Evolutionary conservation across 2,797 vertebrate genomes (phyloP).

Genomic region (Gymnothorax javanicus): DNA sequence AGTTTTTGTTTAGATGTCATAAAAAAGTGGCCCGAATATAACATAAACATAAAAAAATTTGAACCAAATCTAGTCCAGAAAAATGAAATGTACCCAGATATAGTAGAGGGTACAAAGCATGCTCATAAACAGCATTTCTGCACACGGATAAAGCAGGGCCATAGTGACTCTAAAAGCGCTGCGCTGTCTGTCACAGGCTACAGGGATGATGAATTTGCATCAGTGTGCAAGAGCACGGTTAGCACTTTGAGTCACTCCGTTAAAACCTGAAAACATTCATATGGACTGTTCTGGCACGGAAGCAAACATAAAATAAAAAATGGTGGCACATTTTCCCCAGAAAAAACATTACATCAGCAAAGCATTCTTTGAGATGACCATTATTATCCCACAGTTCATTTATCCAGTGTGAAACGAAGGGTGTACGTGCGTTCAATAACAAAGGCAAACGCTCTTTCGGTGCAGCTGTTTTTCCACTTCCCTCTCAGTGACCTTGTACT

Average conservation of each 20-base stretch:
- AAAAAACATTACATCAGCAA: background rate
- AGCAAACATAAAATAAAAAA: constrained; percentile 27
- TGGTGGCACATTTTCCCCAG: background rate
- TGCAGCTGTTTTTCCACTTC: too few relatives aligned
- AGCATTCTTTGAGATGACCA: background rate
- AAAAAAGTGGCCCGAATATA: background rate
- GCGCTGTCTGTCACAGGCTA: constrained; percentile 48
- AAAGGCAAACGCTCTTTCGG: too few relatives aligned
- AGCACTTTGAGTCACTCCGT: constrained; percentile 25
- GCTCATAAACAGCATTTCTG: constrained; percentile 54
- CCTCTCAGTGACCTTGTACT: background rate
- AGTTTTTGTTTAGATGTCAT: background rate
- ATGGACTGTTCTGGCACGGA: constrained; percentile 19
- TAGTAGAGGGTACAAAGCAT: constrained; percentile 32
- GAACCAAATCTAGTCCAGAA: constrained; percentile 38
- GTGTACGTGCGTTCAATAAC: too few relatives aligned
- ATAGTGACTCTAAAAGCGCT: constrained; percentile 41
- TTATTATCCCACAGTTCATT: too few relatives aligned
- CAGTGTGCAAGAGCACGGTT: constrained; percentile 34
- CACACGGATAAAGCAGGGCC: constrained; percentile 37
- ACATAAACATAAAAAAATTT: constrained; percentile 20
- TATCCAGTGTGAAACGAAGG: too few relatives aligned
- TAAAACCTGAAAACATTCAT: constrained; percentile 49
- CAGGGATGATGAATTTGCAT: constrained; percentile 57
- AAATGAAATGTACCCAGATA: constrained; percentile 10